Evolutionary conservation across 2,113 vertebrate species (phyloP).

Genomic region (Trematomus loennbergii): DNA sequence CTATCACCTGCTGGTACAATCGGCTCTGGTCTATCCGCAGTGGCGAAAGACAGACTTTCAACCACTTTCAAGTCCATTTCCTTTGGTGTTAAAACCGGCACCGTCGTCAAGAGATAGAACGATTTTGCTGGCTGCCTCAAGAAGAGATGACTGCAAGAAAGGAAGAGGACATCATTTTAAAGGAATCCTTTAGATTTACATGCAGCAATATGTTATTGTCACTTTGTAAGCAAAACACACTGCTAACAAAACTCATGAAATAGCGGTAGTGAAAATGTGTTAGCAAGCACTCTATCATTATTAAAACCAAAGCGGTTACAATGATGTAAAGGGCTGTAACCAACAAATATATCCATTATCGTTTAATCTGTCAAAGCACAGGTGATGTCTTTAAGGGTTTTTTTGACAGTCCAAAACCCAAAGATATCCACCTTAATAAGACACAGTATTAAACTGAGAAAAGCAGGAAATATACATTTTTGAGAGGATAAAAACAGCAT

Average conservation of each 20-base stretch:
- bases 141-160: conserved; percentile 24
- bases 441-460: no score
- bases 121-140: conserved; percentile 34
- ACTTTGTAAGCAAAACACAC: neutral
- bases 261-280: neutral
- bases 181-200: neutral
- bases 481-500: neutral
- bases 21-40: neutral
- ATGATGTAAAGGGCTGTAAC: neutral
- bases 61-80: conserved; percentile 25
- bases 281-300: neutral
- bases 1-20: conserved; percentile 11
- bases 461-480: neutral
- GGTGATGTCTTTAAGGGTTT: neutral
- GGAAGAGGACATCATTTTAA: neutral
- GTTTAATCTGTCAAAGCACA: neutral
- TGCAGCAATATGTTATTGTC: neutral
- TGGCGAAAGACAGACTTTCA: neutral
- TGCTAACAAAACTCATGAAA: neutral
- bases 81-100: conserved; percentile 25
- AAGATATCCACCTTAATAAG: no score
- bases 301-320: neutral
- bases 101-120: conserved; percentile 19
- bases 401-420: no score
- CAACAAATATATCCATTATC: neutral